Conservation (phyloP, 1,140 invertebrate species). For the Macrobrachium nipponense region DNA sequence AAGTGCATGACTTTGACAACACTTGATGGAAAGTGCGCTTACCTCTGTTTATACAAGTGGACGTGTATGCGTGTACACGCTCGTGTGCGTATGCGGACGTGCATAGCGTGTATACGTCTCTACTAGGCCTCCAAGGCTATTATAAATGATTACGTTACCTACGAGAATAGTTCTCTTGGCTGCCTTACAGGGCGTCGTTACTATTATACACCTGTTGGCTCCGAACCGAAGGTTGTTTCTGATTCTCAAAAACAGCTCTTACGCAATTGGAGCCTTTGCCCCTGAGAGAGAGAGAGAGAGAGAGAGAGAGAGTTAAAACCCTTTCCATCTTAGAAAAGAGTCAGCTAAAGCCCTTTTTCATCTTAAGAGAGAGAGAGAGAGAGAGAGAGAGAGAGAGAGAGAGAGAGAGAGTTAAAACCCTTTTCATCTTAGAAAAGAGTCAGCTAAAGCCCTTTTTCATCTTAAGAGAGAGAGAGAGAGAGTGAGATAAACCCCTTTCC, state of each 20-base stretch:
- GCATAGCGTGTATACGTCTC: background rate
- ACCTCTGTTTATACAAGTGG: background rate
- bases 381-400: constrained; percentile 14
- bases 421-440: no score
- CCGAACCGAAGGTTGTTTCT: background rate
- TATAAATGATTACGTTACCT: no score
- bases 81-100: background rate
- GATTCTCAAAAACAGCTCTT: background rate
- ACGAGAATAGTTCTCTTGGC: no score
- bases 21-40: no score
- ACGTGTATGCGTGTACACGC: background rate
- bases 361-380: background rate
- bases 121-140: background rate
- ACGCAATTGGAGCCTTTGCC: background rate
- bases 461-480: constrained; percentile 5
- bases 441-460: no score
- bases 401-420: background rate
- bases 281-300: constrained; percentile 6
- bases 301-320: background rate
- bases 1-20: no score
- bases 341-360: no score
- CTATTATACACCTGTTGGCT: no score
- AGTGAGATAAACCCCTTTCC: background rate
- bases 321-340: no score
- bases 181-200: no score